Percentiles rank a stretch among this genome's conserved stretches.
These are phyloP conservation scores for Heliconius congener DNA, from an alignment of 1,140 invertebrate genomes.

Conservation along the genomic window DNA sequence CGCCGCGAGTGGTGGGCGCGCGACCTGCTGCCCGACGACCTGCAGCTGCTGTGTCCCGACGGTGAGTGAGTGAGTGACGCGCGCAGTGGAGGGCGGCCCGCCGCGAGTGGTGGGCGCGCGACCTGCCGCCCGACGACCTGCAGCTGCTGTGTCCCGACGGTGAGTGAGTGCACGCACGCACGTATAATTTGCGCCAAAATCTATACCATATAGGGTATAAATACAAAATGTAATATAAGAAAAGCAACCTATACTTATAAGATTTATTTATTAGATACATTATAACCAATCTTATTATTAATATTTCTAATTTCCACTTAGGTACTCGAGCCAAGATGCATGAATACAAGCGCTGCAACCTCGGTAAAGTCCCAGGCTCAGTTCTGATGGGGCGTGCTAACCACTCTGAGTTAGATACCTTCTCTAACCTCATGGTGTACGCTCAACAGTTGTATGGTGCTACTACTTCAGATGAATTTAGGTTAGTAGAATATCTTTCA, in stretches of 20 bases:
- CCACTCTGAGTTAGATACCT: constrained; percentile 90
- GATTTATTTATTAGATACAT: constrained; percentile 7
- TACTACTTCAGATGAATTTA: constrained; percentile 92
- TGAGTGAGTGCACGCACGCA: too few species aligned
- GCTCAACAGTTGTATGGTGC: constrained; percentile 95
- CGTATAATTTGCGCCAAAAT: too few species aligned
- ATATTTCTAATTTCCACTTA: constrained; percentile 52
- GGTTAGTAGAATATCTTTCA: constrained; percentile 64
- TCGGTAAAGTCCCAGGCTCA: constrained; percentile 95
- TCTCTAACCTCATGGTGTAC: constrained; percentile 93
- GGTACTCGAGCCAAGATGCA: constrained; percentile 88
- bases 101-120: too few species aligned
- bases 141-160: too few species aligned
- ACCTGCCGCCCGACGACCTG: too few species aligned
- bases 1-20: constrained; percentile 51
- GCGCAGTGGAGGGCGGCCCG: too few species aligned
- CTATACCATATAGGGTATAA: too few species aligned
- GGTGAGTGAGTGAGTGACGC: constrained; percentile 79
- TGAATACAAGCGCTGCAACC: constrained; percentile 92
- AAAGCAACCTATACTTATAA: too few species aligned
- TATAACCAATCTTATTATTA: constrained; percentile 4
- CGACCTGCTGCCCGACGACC: constrained; percentile 93
- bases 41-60: constrained; percentile 96
- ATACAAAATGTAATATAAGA: background rate
- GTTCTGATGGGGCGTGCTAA: constrained; percentile 95